Percentiles rank a stretch among this genome's conserved stretches.
These are phyloP conservation scores for Pelusios castaneus DNA, from an alignment of 2,113 vertebrate species.

Conservation along the genomic window DNA sequence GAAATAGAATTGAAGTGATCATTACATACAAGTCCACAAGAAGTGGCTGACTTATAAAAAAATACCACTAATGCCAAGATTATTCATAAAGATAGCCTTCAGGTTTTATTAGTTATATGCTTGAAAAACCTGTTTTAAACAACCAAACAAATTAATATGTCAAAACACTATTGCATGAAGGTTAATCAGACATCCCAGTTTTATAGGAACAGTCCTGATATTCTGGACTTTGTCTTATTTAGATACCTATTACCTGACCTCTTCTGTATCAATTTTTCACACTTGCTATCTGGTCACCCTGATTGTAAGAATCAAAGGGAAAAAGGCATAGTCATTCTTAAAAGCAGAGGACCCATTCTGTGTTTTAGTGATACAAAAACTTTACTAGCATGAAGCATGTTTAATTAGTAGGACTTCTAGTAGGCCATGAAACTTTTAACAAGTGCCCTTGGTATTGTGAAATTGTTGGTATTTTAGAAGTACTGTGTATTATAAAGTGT, in stretches of 20 bases:
- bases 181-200: too few relatives aligned
- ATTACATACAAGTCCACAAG: conserved; percentile 48
- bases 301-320: conserved; percentile 25
- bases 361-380: conserved; percentile 56
- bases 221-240: too few relatives aligned
- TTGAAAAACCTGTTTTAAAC: conserved; percentile 56
- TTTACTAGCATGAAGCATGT: conserved; percentile 40
- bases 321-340: conserved; percentile 10
- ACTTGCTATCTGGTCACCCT: too few relatives aligned
- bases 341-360: conserved; percentile 18
- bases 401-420: conserved; percentile 65
- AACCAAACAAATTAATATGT: conserved; percentile 45
- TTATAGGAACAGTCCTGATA: too few relatives aligned
- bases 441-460: conserved; percentile 4
- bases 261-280: too few relatives aligned
- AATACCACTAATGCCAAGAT: neutral
- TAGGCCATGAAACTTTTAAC: conserved; percentile 52
- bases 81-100: conserved; percentile 44
- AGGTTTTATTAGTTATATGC: conserved; percentile 55
- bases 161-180: neutral
- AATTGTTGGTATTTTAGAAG: conserved; percentile 10
- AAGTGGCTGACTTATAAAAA: conserved; percentile 31
- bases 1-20: conserved; percentile 8
- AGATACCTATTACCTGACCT: too few relatives aligned
- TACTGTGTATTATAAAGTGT: neutral